Evolutionary conservation across 2,113 vertebrate genomes (phyloP), one percentile per base, ranked within the genome.

Genomic region (Psammodynastes pulverulentus): DNA sequence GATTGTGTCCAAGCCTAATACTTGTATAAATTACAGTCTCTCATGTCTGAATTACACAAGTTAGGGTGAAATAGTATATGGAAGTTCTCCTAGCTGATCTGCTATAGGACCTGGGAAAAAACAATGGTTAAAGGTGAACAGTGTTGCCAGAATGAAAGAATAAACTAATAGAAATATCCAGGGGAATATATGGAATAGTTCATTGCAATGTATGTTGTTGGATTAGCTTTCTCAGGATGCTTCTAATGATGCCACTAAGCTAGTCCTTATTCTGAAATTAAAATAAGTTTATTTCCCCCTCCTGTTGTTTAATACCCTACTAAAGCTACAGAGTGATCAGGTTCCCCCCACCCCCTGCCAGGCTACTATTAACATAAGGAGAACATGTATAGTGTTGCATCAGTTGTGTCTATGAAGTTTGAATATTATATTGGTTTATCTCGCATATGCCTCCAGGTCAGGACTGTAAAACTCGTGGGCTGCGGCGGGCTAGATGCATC

Each of bases 401-500:
- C 10, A 10, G 48, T 19, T 89, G 58, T 24, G 3, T 89, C 29
- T 12, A 56, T 9, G 29, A 24, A 88, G 39, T 19, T 54, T 12
- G 39, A 34, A 86, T 15, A 23, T n/a, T 86, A 23, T 43, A 21
- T 88, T 43, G 34, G 9, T 10, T 45, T 17, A 45, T 43, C 54
- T 13, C 17, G 51, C 51, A n/a, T 52, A 39, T 56, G 58, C 21
- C n/a, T 34, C 48, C 12, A 49, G 2, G 48, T 49, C 52, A 53
- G 5, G 52, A 19, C 52, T 53, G 19, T 53, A 1, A 53, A 53
- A 21, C 19, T 53, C 52, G 1, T 5, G 52, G 52, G 5, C 52
- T 5, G 0, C 6, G 52, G 0, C 6, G 52, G 19, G 1, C 52
- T 1, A 1, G 5, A 53, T 53, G 19, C 5, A 0, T 53, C 52